A percentile compares a stretch with the other conserved stretches of the same genome.
Evolutionary conservation across 2,797 vertebrate genomes (phyloP).

Genomic region (Gambusia yucatana): DNA sequence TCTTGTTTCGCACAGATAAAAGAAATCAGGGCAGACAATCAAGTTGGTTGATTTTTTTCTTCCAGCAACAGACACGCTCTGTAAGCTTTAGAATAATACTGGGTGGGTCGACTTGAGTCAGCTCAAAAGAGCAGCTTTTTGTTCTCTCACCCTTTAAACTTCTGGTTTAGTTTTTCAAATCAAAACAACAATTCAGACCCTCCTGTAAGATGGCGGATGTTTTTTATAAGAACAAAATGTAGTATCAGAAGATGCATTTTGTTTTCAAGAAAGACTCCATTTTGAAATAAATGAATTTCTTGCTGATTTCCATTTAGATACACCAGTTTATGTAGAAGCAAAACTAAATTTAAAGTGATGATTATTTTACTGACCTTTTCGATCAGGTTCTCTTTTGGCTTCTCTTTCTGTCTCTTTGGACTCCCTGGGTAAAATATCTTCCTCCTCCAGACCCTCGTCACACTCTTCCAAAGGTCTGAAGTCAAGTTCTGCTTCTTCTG

Average conservation of each 20-base stretch:
- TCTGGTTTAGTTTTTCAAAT: not conserved
- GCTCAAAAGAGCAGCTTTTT: not conserved
- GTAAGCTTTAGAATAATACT: not conserved
- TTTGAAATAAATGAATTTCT: not conserved
- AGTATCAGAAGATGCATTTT: not conserved
- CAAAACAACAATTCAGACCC: not conserved
- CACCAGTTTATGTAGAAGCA: not conserved
- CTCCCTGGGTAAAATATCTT: conserved; percentile 87
- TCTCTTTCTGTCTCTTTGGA: conserved; percentile 89
- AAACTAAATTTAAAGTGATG: not conserved
- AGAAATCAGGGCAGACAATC: not conserved
- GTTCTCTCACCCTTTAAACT: not conserved
- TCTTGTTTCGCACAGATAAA: not conserved
- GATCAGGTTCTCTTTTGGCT: conserved; percentile 80
- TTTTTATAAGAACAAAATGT: not conserved
- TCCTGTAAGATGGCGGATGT: not conserved
- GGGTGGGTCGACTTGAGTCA: not conserved
- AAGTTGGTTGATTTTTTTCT: not conserved
- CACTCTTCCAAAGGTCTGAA: conserved; percentile 91
- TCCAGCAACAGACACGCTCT: not conserved
- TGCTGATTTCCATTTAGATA: not conserved
- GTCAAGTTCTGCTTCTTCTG: conserved; percentile 96
- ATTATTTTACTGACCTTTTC: conserved; percentile 63
- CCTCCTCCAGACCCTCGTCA: conserved; percentile 86
- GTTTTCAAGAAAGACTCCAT: not conserved